Evolutionary conservation across 2,797 vertebrate genomes (phyloP).

Genomic region (Microctenopoma lineatum): DNA sequence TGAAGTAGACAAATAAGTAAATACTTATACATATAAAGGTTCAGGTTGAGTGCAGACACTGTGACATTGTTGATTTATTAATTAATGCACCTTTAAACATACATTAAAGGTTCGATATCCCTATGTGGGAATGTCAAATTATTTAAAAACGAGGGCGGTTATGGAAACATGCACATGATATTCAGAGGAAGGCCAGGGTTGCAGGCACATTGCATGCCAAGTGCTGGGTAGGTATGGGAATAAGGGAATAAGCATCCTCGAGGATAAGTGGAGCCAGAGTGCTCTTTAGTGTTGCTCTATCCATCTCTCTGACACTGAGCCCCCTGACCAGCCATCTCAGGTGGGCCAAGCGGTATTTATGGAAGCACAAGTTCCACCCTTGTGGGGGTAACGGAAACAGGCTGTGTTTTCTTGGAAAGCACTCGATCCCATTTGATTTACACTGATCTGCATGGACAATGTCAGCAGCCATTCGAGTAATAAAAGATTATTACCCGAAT

Average conservation of each 20-base stretch:
- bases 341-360: slow-evolving; percentile 75
- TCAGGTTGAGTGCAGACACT: too few relatives aligned
- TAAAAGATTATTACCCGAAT: neutral
- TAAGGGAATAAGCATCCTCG: slow-evolving; percentile 61
- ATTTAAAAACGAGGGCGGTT: slow-evolving; percentile 1
- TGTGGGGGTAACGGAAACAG: slow-evolving; percentile 40
- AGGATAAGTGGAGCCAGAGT: slow-evolving; percentile 69
- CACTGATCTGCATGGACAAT: neutral
- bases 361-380: slow-evolving; percentile 63
- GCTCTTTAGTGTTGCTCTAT: slow-evolving; percentile 75
- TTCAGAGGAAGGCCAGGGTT: slow-evolving; percentile 2
- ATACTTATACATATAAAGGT: too few relatives aligned
- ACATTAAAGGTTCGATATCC: neutral
- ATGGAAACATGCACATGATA: neutral
- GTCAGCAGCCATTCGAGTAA: too few relatives aligned
- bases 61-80: neutral
- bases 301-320: slow-evolving; percentile 72
- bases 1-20: too few relatives aligned
- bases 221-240: slow-evolving; percentile 48
- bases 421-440: neutral
- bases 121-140: neutral
- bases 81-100: neutral
- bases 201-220: slow-evolving; percentile 28
- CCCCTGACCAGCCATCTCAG: slow-evolving; percentile 67
- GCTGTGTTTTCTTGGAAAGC: slow-evolving; percentile 1